Base-by-base conservation (phyloP, 2,888 invertebrate genomes). In the Lasioglossum malachurum region DNA sequence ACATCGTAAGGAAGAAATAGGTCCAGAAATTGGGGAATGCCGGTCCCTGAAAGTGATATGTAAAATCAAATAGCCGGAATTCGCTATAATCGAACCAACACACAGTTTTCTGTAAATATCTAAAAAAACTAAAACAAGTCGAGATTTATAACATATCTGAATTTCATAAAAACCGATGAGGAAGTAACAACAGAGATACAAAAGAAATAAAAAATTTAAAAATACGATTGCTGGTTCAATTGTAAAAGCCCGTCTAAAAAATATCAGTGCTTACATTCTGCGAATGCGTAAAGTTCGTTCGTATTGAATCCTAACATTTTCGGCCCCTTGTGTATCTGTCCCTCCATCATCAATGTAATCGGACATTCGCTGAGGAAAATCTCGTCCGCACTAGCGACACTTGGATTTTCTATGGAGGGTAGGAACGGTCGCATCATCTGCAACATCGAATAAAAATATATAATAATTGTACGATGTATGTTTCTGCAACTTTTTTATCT, bases 231-330 rank as follows among this genome's bases (percentile, higher is more conserved):
- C 8, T 53, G 0, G 7, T 23, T 23, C 49, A 19, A 49, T 19
- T 49, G 23, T 57, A n/a, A n/a, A 57, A n/a, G 1, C 1, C 1
- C 1, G 19, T 57, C 10, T 57, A 12, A 1, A 4, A 57, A 60
- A 60, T 27, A 14, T 12, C 1, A 27, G 19, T 41, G 8, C 64
- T 77, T 64, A 64, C 82, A 1, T 2, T 57, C 8, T 2, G 41
- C 14, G 8, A 74, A 67, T 8, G 14, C 0, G 19, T 79, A 14
- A 0, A 60, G 0, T 92, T 96, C 96, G 23, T 95, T 93, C 4
- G 94, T 92, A 86, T 96, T 96, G 89, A 96, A 96, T 7, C 96
- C 96, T 71, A 95, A 92, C 87, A 96, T 95, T 44, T 95, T 95
- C 96, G 96, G 1, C 96, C 95, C 92, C 96, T 96, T 38, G 93